Conservation (phyloP, 2,888 invertebrate genomes). For the Macaria liturata region DNA sequence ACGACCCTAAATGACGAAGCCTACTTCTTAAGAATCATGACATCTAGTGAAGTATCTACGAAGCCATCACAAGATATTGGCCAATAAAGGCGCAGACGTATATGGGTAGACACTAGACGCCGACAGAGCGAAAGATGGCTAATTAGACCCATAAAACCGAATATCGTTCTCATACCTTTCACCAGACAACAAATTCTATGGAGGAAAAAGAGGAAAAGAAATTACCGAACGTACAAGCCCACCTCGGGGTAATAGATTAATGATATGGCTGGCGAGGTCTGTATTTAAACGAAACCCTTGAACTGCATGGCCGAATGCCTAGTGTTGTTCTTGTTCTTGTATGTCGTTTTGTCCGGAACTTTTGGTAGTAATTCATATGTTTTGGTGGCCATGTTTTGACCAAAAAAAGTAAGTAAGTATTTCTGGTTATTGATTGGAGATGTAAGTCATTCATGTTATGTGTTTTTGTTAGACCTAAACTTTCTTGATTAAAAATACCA, state of each 20-base stretch:
- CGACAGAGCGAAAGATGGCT: slow-evolving; percentile 71
- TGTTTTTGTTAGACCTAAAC: too few species aligned
- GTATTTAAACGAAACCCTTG: slow-evolving; percentile 65
- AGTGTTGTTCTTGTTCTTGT: slow-evolving; percentile 7
- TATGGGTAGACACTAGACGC: slow-evolving; percentile 57
- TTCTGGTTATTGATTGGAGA: too few species aligned
- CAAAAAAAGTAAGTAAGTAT: too few species aligned
- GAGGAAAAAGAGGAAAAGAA: slow-evolving; percentile 56
- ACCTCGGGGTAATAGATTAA: slow-evolving; percentile 78
- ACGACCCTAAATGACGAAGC: slow-evolving; percentile 39
- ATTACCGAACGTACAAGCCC: slow-evolving; percentile 60
- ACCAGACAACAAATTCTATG: slow-evolving; percentile 62
- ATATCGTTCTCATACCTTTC: slow-evolving; percentile 73
- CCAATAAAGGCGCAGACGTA: slow-evolving; percentile 68
- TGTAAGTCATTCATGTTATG: too few species aligned
- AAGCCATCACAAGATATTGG: slow-evolving; percentile 58
- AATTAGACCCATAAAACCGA: slow-evolving; percentile 79
- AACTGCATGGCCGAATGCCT: slow-evolving; percentile 46
- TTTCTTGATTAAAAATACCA: too few species aligned
- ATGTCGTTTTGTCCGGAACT: neutral
- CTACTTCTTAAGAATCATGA: slow-evolving; percentile 55
- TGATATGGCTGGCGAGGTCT: slow-evolving; percentile 74
- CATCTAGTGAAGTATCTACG: slow-evolving; percentile 65
- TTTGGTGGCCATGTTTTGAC: too few species aligned
- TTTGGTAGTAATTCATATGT: too few species aligned